Conservation (phyloP, 1,140 invertebrate species). For the Halyomorpha halys region DNA sequence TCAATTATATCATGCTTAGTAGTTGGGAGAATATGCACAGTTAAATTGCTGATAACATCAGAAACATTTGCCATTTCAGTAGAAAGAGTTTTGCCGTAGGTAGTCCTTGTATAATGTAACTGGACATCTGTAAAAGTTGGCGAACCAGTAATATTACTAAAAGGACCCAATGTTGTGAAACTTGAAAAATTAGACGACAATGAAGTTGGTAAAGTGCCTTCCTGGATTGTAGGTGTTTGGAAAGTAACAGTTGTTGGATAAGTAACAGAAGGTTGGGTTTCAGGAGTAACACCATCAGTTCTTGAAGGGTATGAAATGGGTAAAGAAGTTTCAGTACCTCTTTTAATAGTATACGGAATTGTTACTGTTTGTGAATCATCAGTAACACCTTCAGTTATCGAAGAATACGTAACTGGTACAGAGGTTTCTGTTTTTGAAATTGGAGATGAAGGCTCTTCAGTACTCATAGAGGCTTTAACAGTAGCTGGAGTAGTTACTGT, state of each 20-base stretch:
- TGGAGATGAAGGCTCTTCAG: background rate
- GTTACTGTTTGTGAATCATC: background rate
- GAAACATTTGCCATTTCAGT: background rate
- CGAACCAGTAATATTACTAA: background rate
- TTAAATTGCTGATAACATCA: background rate
- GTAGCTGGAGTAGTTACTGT: too few species aligned
- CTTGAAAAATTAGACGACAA: too few species aligned
- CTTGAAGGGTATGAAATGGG: too few species aligned
- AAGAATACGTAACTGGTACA: background rate
- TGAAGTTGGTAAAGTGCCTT: too few species aligned
- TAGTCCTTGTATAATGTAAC: background rate
- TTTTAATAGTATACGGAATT: too few species aligned
- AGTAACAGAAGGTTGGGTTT: background rate
- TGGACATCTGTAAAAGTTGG: background rate
- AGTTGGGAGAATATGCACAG: too few species aligned
- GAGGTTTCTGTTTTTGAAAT: background rate
- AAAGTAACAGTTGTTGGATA: background rate
- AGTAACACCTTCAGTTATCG: background rate
- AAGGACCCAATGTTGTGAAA: background rate
- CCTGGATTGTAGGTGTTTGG: background rate
- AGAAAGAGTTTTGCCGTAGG: conserved; percentile 3
- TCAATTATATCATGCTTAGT: too few species aligned
- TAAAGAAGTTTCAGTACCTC: too few species aligned
- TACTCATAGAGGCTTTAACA: background rate
- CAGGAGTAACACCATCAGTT: too few species aligned